Evolutionary conservation across 2,113 vertebrate species (phyloP).

Genomic region (Pluvialis apricaria): DNA sequence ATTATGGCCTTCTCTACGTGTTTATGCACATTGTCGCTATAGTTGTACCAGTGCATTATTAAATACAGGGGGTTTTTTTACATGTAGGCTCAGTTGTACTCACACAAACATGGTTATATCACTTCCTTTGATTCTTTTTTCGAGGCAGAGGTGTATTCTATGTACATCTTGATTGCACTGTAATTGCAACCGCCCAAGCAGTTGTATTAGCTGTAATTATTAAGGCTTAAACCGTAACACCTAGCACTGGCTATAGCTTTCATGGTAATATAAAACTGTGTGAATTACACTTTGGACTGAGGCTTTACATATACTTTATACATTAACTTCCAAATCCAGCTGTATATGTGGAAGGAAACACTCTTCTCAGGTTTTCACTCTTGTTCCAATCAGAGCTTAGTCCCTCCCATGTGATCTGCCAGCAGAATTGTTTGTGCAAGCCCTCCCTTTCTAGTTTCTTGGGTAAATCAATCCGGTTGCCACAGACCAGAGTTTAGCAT

Average conservation of each 20-base stretch:
- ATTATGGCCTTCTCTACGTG: not conserved
- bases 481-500: not conserved
- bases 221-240: not conserved
- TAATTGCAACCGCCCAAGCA: not conserved
- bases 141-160: not conserved
- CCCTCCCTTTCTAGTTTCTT: not conserved
- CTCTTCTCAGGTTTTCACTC: not conserved
- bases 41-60: not conserved
- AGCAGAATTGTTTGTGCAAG: not conserved
- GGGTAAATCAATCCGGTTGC: not conserved
- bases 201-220: not conserved
- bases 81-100: not conserved
- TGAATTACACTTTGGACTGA: not conserved
- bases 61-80: not conserved
- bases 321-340: not conserved
- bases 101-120: not conserved
- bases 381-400: not conserved
- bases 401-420: not conserved
- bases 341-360: not conserved
- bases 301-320: not conserved
- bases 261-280: not conserved
- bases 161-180: not conserved
- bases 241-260: not conserved
- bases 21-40: not conserved
- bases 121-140: not conserved